Evolutionary conservation across 2,888 invertebrate genomes (phyloP).

Genomic region (Pristionchus exspectatus): DNA sequence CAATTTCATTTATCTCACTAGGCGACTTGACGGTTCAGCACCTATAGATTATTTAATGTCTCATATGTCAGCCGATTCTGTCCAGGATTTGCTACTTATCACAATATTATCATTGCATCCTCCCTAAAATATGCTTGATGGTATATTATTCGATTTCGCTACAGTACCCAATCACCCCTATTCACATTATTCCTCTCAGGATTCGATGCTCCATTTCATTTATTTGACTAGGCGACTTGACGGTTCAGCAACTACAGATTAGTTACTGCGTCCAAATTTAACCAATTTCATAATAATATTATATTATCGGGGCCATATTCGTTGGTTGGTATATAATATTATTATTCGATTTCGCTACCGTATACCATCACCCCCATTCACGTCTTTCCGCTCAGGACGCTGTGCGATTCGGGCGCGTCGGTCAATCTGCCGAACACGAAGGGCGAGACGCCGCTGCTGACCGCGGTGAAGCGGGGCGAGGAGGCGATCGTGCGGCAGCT

Average conservation of each 20-base stretch:
- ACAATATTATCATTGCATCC: too few relatives aligned
- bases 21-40: background rate
- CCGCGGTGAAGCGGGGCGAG: slow-evolving; percentile 83
- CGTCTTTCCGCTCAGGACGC: slow-evolving; percentile 61
- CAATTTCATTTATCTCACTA: background rate
- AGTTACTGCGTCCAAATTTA: background rate
- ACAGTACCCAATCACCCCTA: too few relatives aligned
- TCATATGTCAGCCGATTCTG: background rate
- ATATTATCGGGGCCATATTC: too few relatives aligned
- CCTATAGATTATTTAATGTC: background rate
- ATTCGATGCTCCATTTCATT: background rate
- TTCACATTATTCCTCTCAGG: background rate
- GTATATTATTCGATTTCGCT: too few relatives aligned
- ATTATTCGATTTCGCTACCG: too few relatives aligned
- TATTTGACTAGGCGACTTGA: background rate
- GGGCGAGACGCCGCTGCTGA: slow-evolving; percentile 84
- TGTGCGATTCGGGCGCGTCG: slow-evolving; percentile 82
- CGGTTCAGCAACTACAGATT: background rate
- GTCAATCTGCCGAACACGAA: slow-evolving; percentile 83
- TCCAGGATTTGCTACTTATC: background rate
- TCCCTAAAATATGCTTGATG: too few relatives aligned
- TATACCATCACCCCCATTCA: background rate
- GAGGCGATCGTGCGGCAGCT: slow-evolving; percentile 82
- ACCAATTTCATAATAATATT: background rate
- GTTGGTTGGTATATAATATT: too few relatives aligned